phyloP scores from a whole-genome alignment of 2,888 invertebrate species.

The Dichetophora obliterata region DNA sequence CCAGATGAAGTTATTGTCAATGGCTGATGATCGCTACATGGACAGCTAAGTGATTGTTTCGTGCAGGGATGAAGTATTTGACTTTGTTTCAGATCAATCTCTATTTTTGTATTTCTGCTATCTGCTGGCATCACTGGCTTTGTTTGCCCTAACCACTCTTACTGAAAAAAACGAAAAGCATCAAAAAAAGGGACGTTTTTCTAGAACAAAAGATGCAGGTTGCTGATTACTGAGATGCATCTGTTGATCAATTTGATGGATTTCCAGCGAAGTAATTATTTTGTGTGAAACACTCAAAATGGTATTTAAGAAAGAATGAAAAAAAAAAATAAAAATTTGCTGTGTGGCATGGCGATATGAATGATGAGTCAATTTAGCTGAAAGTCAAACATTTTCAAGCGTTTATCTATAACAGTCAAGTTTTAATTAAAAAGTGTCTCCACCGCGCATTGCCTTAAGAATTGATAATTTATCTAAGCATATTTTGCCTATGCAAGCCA shows the following conservation, averaged over 20 bases:
- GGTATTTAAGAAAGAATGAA: neutral
- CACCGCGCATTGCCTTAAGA: neutral
- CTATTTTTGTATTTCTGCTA: neutral
- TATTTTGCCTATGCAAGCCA: neutral
- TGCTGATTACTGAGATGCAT: constrained; percentile 14
- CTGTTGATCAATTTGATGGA: constrained; percentile 24
- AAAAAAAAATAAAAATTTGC: neutral
- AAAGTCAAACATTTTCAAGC: neutral
- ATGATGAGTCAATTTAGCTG: constrained; percentile 12
- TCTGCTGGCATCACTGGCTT: neutral
- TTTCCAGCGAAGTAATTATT: constrained; percentile 33
- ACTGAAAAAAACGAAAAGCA: neutral
- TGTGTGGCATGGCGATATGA: neutral
- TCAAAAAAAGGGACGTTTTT: neutral
- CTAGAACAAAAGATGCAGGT: constrained; percentile 17
- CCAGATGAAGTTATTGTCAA: constrained; percentile 16
- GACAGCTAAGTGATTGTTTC: neutral
- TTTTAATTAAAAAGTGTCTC: neutral
- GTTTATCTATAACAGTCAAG: neutral
- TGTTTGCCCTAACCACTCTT: neutral
- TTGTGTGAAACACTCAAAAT: constrained; percentile 19
- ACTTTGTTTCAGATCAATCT: constrained; percentile 1
- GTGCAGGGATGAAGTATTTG: constrained; percentile 2
- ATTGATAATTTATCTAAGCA: neutral
- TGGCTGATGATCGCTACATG: neutral